These are phyloP conservation scores for Dermochelys coriacea DNA, from an alignment of 2,797 vertebrate genomes.

Conservation along the genomic window DNA sequence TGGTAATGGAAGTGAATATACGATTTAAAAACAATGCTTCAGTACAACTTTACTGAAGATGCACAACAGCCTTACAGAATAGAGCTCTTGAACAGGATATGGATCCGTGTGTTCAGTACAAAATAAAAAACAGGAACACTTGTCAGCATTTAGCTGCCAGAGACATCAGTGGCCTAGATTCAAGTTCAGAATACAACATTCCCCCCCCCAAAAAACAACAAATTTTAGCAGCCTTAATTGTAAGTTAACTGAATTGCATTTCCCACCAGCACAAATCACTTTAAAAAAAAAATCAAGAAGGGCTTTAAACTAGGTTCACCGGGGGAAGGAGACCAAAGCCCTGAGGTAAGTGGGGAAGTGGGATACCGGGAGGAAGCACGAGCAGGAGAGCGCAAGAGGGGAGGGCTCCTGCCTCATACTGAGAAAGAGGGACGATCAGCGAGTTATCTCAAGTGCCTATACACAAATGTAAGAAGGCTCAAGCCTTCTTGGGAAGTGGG, in stretches of 20 bases:
- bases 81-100: neutral
- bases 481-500: no score
- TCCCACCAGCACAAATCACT: constrained; percentile 25
- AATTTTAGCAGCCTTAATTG: constrained; percentile 29
- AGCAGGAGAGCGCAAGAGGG: no score
- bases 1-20: neutral
- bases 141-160: constrained; percentile 48
- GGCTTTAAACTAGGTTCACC: no score
- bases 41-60: neutral
- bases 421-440: no score
- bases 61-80: constrained; percentile 17
- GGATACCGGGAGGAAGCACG: no score
- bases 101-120: neutral
- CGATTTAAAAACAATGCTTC: neutral
- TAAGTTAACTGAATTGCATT: constrained; percentile 46
- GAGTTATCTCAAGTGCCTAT: no score
- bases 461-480: no score
- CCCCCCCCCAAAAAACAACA: constrained; percentile 30
- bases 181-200: constrained; percentile 56
- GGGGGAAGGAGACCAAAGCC: no score
- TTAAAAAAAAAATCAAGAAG: neutral
- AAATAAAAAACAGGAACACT: constrained; percentile 6
- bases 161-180: constrained; percentile 40
- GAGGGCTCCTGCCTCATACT: no score
- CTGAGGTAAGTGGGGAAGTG: no score